Conservation (phyloP, 2,888 invertebrate genomes). For the Amblyjoppa fuscipennis region DNA sequence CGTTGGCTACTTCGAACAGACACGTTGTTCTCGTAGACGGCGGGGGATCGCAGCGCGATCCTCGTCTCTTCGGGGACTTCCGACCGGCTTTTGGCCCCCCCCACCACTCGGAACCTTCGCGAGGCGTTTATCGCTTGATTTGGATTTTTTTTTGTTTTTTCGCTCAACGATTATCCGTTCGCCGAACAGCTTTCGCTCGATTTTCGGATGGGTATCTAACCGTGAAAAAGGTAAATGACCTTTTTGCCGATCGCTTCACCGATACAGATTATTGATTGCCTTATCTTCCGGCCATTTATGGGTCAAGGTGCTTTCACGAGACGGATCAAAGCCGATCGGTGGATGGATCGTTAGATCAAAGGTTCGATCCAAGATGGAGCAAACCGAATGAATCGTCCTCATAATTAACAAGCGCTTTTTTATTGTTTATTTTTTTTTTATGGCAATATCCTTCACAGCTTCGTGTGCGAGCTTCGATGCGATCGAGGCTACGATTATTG, state of each 20-base stretch:
- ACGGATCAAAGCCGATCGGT: neutral
- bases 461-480: neutral
- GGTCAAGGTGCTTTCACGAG: neutral
- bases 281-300: neutral
- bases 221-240: neutral
- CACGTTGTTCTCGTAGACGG: conserved; percentile 13
- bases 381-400: neutral
- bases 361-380: neutral
- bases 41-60: conserved; percentile 17
- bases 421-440: neutral
- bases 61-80: neutral
- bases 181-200: neutral
- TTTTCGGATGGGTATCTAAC: neutral
- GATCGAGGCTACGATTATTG: conserved; percentile 15
- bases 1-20: conserved; percentile 1
- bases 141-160: neutral
- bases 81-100: conserved; percentile 11
- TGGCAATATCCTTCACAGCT: neutral
- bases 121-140: neutral
- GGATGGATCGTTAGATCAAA: neutral
- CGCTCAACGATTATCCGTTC: neutral
- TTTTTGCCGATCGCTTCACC: neutral
- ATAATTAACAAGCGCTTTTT: neutral
- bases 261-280: neutral
- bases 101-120: conserved; percentile 1